These are phyloP conservation scores for Mimumesa dahlbomi DNA, from an alignment of 2,888 invertebrate genomes.

Conservation along the genomic window DNA sequence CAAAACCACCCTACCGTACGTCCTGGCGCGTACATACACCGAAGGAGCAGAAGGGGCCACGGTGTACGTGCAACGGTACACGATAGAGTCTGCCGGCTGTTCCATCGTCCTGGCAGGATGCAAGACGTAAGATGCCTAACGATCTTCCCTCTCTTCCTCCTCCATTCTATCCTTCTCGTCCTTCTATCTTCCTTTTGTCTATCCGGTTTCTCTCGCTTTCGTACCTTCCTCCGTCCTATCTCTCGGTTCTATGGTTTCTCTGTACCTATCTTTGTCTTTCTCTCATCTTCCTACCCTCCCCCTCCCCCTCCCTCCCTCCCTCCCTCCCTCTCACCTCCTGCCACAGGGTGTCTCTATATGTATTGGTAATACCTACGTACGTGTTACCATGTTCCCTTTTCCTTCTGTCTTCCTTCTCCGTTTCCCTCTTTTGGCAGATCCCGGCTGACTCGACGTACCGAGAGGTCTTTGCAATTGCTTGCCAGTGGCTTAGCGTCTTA, in stretches of 20 bases:
- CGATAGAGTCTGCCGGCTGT: slow-evolving; percentile 73
- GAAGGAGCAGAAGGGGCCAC: slow-evolving; percentile 66
- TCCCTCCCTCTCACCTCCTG: slow-evolving; percentile 7
- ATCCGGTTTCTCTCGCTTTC: slow-evolving; percentile 21
- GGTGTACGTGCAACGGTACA: slow-evolving; percentile 69
- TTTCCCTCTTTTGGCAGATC: slow-evolving; percentile 30
- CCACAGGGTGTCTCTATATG: not conserved
- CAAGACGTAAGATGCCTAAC: slow-evolving; percentile 77
- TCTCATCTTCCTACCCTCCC: slow-evolving; percentile 12
- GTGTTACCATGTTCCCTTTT: slow-evolving; percentile 3
- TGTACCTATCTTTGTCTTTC: slow-evolving; percentile 32
- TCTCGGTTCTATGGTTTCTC: slow-evolving; percentile 39
- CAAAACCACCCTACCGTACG: slow-evolving; percentile 77
- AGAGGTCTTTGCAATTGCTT: slow-evolving; percentile 78
- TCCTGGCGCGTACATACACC: slow-evolving; percentile 67
- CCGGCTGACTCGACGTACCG: slow-evolving; percentile 70
- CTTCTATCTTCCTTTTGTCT: slow-evolving; percentile 39
- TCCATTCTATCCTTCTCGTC: slow-evolving; percentile 30
- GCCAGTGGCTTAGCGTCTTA: slow-evolving; percentile 78
- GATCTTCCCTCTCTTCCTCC: slow-evolving; percentile 60
- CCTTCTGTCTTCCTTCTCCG: not conserved
- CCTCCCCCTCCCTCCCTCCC: slow-evolving; percentile 23
- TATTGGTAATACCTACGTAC: not conserved
- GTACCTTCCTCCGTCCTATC: slow-evolving; percentile 34
- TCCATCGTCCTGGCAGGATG: slow-evolving; percentile 74